Conservation (phyloP, 2,797 vertebrate species). For the Sebastes paucispinis region DNA sequence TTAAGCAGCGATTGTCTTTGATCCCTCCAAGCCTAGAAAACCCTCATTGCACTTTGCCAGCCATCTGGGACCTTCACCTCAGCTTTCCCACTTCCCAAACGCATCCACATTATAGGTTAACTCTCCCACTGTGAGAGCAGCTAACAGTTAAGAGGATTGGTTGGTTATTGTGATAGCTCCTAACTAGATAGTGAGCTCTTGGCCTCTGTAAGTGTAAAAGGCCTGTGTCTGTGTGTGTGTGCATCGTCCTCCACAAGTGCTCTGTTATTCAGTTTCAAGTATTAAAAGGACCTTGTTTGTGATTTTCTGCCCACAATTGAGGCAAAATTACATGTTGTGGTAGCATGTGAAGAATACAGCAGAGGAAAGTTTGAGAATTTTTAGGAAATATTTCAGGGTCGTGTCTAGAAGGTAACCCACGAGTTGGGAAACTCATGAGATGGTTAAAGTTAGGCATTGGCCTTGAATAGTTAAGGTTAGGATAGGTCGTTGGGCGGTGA, state of each 20-base stretch:
- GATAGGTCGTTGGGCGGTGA: no score
- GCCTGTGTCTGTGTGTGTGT: not conserved
- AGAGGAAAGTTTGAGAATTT: not conserved
- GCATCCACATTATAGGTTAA: slow-evolving; percentile 15
- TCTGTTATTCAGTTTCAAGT: not conserved
- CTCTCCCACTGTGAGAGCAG: slow-evolving; percentile 39
- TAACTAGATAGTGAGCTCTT: slow-evolving; percentile 21
- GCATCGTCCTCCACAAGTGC: not conserved
- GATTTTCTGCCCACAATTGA: not conserved
- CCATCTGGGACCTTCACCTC: slow-evolving; percentile 68
- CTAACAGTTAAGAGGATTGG: slow-evolving; percentile 49
- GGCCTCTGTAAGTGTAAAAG: not conserved
- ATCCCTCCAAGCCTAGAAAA: slow-evolving; percentile 60
- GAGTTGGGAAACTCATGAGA: no score
- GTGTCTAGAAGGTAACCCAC: no score
- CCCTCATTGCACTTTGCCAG: slow-evolving; percentile 47
- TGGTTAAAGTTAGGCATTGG: no score
- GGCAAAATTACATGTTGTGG: not conserved
- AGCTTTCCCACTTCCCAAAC: slow-evolving; percentile 24
- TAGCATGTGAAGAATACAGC: not conserved
- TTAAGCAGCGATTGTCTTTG: slow-evolving; percentile 69
- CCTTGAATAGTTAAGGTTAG: no score
- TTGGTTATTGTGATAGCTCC: slow-evolving; percentile 36
- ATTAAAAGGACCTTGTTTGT: not conserved
- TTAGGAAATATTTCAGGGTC: not conserved